Evolutionary conservation across 1,140 invertebrate species (phyloP).

Genomic region (Pseudomyrmex concolor): DNA sequence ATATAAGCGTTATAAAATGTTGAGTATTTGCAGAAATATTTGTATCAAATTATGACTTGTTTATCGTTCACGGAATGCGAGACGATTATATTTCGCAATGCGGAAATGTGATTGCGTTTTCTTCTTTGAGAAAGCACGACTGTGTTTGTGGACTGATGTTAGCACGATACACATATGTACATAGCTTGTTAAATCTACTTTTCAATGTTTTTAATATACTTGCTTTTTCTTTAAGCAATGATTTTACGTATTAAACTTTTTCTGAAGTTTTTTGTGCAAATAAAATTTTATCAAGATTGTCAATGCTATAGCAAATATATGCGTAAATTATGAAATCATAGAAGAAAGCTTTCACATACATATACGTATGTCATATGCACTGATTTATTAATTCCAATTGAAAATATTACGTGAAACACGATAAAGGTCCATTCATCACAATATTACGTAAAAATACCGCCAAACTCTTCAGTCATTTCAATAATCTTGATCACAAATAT

Average conservation of each 20-base stretch:
- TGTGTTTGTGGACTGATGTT: not conserved
- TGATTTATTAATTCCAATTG: not conserved
- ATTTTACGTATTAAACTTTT: not conserved
- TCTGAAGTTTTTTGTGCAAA: not conserved
- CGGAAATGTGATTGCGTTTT: not conserved
- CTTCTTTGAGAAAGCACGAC: constrained; percentile 17
- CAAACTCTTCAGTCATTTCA: constrained; percentile 2
- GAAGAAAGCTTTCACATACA: not conserved
- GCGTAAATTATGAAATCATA: not conserved
- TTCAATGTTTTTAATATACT: too few species aligned
- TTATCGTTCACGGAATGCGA: not conserved
- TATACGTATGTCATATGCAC: not conserved
- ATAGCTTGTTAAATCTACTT: too few species aligned
- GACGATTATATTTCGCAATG: not conserved
- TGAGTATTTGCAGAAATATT: not conserved
- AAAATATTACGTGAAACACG: not conserved
- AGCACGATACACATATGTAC: too few species aligned
- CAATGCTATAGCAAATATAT: not conserved
- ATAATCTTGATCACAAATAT: constrained; percentile 27
- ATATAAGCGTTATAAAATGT: not conserved
- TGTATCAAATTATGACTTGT: not conserved
- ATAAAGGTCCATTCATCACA: not conserved
- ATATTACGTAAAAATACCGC: not conserved
- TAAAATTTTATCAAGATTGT: not conserved
- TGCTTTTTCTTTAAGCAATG: too few species aligned